Evolutionary conservation across 1,140 invertebrate genomes (phyloP).

Genomic region (Lepeophtheirus salmonis): DNA sequence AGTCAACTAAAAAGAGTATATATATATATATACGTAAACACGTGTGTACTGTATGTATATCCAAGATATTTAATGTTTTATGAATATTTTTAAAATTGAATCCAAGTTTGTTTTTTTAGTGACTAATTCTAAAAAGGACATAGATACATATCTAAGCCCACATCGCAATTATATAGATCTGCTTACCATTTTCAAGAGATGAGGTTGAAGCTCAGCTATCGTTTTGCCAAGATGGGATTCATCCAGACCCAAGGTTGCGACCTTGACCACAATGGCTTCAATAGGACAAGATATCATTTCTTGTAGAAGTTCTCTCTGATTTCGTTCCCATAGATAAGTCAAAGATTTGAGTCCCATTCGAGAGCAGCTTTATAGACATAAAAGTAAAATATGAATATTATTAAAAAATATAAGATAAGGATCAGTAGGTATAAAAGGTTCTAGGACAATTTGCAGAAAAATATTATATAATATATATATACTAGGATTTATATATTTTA

Average conservation of each 20-base stretch:
- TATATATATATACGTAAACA: too few species aligned
- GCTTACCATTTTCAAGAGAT: slow-evolving; percentile 10
- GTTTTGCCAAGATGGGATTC: not conserved
- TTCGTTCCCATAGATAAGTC: slow-evolving; percentile 78
- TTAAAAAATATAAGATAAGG: too few species aligned
- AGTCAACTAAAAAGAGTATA: too few species aligned
- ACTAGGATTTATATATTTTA: too few species aligned
- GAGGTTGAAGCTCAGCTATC: not conserved
- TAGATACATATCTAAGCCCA: too few species aligned
- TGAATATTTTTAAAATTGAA: not conserved
- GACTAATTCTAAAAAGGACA: not conserved
- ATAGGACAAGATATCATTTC: slow-evolving; percentile 89
- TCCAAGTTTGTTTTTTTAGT: not conserved
- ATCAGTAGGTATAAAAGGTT: too few species aligned
- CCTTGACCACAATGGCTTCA: slow-evolving; percentile 88
- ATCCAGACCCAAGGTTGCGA: slow-evolving; percentile 67
- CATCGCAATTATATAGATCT: too few species aligned
- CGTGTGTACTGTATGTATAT: too few species aligned
- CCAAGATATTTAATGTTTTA: not conserved
- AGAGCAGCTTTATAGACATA: too few species aligned
- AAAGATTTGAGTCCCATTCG: slow-evolving; percentile 69
- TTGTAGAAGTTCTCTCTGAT: slow-evolving; percentile 80
- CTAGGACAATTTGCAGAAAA: too few species aligned
- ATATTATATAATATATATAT: too few species aligned
- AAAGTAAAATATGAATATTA: too few species aligned